Base-by-base conservation (phyloP, 92 coral and sea anemone species). In the Porites divaricata region DNA sequence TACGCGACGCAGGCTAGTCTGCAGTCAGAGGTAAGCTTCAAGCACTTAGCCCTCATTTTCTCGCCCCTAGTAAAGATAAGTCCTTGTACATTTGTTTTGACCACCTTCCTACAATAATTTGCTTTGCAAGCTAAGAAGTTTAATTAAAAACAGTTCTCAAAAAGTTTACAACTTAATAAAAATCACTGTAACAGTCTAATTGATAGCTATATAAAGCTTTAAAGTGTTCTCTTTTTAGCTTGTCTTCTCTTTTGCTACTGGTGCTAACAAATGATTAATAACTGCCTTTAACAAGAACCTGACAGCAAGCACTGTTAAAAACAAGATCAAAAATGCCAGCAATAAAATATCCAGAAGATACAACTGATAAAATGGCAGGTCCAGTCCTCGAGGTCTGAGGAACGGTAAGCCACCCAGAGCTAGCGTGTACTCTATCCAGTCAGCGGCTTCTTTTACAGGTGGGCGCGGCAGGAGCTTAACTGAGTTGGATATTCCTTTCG, bases 401-500 rank as follows among this genome's bases (percentile, higher is more conserved):
- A 69, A 81, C 62, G 73, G 71, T 54, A 88, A 76, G 78, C 86
- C 72, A 41, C 91, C 91, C 63, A 70, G 80, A 58, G 85, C 88
- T 50, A 71, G 88, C 28, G 86, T 52, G 78, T 88, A 88, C 35
- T 88, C 91, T 51, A 88, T 59, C 56, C 80, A 86, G 45, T 88
- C 88, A 45, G 91, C 88, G 70, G 91, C 91, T 61, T 83, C 88
- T 79, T 88, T 72, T 4, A 83, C 49, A 12, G 91, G 88, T 50
- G 84, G 68, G 19, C 91, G 88, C 57, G 85, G 85, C 25, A 85
- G 85, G 48, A 9, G 77, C 52, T 78, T 88, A 35, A 88, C 21
- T 16, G 77, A 56, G 35, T 72, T 78, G 23, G 88, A 88, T 17
- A 83, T 70, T 49, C 86, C 74, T 9, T 6, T 48, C 0, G 85